A percentile compares a stretch with the other conserved stretches of the same genome.
Conservation (phyloP, 1,140 invertebrate species). For the Sarcophaga bullata region DNA sequence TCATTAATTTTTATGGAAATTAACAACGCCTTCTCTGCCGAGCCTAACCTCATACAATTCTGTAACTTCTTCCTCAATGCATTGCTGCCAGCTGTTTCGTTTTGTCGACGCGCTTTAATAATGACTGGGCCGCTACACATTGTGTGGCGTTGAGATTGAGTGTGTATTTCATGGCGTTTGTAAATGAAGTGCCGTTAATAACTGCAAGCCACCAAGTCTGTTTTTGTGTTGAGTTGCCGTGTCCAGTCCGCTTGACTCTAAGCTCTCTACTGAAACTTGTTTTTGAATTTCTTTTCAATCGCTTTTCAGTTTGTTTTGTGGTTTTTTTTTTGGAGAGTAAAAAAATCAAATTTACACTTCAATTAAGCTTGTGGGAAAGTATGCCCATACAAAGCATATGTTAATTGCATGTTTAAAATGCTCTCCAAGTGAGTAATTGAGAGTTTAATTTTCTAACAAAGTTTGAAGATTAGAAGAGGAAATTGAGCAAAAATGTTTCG, state of each 20-base stretch:
- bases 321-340: too few relatives aligned
- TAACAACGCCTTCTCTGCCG: neutral
- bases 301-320: neutral
- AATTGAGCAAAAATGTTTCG: too few relatives aligned
- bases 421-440: neutral
- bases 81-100: neutral
- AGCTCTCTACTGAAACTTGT: neutral
- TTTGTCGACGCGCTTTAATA: slow-evolving; percentile 14
- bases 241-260: neutral
- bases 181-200: slow-evolving; percentile 21
- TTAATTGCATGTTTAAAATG: neutral
- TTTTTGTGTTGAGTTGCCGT: neutral
- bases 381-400: neutral
- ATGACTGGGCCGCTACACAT: neutral
- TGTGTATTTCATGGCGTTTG: neutral
- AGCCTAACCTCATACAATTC: slow-evolving; percentile 24
- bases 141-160: slow-evolving; percentile 13
- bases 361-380: neutral
- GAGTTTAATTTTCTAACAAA: neutral
- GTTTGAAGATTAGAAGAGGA: too few relatives aligned
- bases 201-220: neutral
- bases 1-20: neutral
- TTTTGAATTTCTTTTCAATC: neutral
- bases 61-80: neutral
- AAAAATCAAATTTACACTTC: neutral